These are phyloP conservation scores for Lanistes nyassanus DNA, from an alignment of 1,140 invertebrate genomes.

Conservation along the genomic window DNA sequence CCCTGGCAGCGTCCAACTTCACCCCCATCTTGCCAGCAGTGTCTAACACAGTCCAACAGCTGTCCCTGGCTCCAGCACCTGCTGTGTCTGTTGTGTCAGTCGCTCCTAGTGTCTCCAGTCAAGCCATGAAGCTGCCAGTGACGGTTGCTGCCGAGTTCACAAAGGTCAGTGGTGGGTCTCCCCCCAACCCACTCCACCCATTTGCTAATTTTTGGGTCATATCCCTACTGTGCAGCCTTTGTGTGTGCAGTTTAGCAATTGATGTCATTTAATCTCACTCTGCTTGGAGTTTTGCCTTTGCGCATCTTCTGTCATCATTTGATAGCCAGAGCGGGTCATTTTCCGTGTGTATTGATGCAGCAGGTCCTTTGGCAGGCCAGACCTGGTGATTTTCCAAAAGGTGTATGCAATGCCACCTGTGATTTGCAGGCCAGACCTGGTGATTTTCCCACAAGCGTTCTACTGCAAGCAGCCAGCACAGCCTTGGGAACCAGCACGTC, in stretches of 20 bases:
- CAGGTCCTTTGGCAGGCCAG: too few relatives aligned
- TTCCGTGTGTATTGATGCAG: too few relatives aligned
- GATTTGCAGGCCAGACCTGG: conserved; percentile 23
- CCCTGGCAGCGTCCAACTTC: conserved; percentile 19
- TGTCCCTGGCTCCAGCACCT: not conserved
- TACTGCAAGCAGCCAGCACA: conserved; percentile 47
- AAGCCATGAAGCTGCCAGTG: conserved; percentile 10
- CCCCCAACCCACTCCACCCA: too few relatives aligned
- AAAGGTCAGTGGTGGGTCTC: too few relatives aligned
- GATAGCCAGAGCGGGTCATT: too few relatives aligned
- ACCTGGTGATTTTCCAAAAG: too few relatives aligned
- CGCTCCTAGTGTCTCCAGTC: conserved; percentile 8
- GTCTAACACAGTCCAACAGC: not conserved
- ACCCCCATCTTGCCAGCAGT: conserved; percentile 2
- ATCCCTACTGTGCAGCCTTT: not conserved
- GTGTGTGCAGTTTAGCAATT: not conserved
- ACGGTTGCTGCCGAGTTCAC: conserved; percentile 25
- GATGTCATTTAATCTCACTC: not conserved
- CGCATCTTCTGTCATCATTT: too few relatives aligned
- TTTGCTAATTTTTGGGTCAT: too few relatives aligned
- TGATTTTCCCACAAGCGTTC: conserved; percentile 51
- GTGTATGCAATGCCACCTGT: conserved; percentile 23
- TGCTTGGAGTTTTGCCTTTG: not conserved
- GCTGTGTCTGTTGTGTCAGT: not conserved
- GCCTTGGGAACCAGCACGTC: conserved; percentile 46